Evolutionary conservation across 2,113 vertebrate genomes (phyloP).

Genomic region (Pseudopipra pipra): DNA sequence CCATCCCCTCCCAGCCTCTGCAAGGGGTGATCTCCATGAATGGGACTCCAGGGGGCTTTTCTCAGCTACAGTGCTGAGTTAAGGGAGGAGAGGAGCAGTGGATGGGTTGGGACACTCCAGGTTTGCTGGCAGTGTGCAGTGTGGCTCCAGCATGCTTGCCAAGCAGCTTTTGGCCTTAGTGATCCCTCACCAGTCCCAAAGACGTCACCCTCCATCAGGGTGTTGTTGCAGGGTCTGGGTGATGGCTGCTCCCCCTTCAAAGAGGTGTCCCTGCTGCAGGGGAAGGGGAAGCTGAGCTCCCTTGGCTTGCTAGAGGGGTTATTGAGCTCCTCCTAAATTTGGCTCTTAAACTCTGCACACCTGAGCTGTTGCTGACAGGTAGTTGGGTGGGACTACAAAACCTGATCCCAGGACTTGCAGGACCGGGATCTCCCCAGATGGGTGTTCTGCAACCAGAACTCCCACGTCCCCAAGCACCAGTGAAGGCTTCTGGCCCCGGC

Average conservation of each 20-base stretch:
- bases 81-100: background rate
- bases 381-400: background rate
- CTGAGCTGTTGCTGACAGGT: background rate
- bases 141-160: background rate
- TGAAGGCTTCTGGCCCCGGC: background rate
- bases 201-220: background rate
- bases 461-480: fast-evolving
- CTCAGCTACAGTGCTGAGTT: background rate
- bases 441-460: background rate
- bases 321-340: background rate
- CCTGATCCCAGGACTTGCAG: background rate
- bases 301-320: background rate
- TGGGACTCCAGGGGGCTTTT: background rate
- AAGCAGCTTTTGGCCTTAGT: background rate
- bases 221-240: fast-evolving
- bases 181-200: background rate
- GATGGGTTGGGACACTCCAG: background rate
- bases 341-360: background rate
- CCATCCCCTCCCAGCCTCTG: background rate
- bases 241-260: fast-evolving
- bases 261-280: background rate
- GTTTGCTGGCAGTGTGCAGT: background rate
- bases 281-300: background rate
- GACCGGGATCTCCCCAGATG: fast-evolving
- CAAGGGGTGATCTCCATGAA: fast-evolving